Evolutionary conservation across 2,113 vertebrate species (phyloP).

Genomic region (Rhodinocichla rosea): DNA sequence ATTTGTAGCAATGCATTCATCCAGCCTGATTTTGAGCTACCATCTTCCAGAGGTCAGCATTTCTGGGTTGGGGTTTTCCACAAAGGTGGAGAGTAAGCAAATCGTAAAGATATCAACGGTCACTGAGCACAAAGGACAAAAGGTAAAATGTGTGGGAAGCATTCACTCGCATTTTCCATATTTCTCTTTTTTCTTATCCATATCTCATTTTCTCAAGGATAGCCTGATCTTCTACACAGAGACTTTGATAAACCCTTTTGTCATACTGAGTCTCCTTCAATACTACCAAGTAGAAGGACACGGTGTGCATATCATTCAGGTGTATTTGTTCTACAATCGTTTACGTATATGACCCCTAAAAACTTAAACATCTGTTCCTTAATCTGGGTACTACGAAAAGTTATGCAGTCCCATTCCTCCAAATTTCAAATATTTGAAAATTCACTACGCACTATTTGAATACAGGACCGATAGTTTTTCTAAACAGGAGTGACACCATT

Average conservation of each 20-base stretch:
- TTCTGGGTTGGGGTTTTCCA: background rate
- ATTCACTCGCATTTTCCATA: background rate
- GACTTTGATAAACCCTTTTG: background rate
- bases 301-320: accelerated
- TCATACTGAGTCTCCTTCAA: background rate
- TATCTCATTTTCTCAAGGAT: background rate
- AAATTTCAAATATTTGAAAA: background rate
- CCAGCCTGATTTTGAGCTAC: background rate
- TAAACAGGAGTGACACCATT: background rate
- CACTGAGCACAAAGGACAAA: background rate
- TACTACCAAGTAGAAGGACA: background rate
- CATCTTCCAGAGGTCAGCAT: background rate
- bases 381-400: background rate
- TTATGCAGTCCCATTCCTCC: background rate
- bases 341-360: background rate
- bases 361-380: background rate
- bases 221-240: background rate
- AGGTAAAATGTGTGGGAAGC: background rate
- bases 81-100: background rate
- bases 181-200: background rate
- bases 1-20: background rate
- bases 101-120: background rate
- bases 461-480: background rate
- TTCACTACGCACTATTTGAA: background rate
- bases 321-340: background rate